phyloP scores from a whole-genome alignment of 2,113 vertebrate genomes.

The Vanacampus margaritifer region DNA sequence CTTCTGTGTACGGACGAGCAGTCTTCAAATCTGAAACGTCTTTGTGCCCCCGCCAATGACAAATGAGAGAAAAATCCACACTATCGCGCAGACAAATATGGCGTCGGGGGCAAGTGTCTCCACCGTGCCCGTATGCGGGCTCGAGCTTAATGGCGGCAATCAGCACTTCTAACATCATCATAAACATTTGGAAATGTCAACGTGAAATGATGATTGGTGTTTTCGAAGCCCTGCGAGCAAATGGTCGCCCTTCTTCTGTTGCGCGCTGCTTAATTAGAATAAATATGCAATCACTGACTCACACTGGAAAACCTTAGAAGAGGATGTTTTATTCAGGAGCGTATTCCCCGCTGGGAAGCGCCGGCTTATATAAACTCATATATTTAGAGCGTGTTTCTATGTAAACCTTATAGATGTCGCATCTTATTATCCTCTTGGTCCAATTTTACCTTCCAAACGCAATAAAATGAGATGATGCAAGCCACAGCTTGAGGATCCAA shows the following conservation, averaged over 20 bases:
- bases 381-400: conserved; percentile 1
- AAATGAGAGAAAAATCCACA: conserved; percentile 52
- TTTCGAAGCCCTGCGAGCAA: neutral
- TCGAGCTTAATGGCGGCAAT: conserved; percentile 35
- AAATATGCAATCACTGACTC: conserved; percentile 33
- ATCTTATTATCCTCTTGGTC: neutral
- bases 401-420: neutral
- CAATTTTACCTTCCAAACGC: neutral
- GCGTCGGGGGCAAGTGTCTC: conserved; percentile 13
- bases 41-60: conserved; percentile 36
- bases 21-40: conserved; percentile 33
- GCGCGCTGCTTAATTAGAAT: conserved; percentile 23
- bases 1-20: conserved; percentile 27
- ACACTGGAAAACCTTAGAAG: conserved; percentile 15
- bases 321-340: conserved; percentile 14
- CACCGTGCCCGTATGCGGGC: conserved; percentile 24
- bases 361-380: conserved; percentile 16
- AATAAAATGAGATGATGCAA: neutral
- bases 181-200: conserved; percentile 10
- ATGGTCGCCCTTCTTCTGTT: neutral
- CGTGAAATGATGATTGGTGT: neutral
- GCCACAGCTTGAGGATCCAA: neutral
- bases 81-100: conserved; percentile 42
- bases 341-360: conserved; percentile 15
- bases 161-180: conserved; percentile 15